phyloP scores from a whole-genome alignment of 2,888 invertebrate species.

The Drosophila cognata region DNA sequence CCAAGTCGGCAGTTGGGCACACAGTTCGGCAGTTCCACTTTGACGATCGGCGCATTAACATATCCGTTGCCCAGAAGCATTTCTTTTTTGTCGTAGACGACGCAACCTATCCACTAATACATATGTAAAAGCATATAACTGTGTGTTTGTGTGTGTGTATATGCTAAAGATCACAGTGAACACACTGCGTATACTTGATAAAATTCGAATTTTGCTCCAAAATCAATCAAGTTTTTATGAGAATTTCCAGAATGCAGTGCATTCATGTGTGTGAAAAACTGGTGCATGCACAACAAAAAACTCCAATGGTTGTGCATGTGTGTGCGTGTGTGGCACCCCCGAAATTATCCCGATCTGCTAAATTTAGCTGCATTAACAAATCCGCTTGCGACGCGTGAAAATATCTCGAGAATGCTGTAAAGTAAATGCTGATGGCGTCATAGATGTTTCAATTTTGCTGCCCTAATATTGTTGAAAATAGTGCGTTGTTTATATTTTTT shows the following conservation, averaged over 20 bases:
- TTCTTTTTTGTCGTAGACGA: conserved; percentile 19
- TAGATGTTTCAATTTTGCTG: conserved; percentile 52
- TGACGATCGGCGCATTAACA: conserved; percentile 83
- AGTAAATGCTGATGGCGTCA: conserved; percentile 40
- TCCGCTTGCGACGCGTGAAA: conserved; percentile 37
- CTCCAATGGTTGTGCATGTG: conserved; percentile 15
- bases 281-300: conserved; percentile 45
- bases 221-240: conserved; percentile 66
- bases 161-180: conserved; percentile 20
- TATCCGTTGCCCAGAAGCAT: conserved; percentile 81
- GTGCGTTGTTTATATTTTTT: not conserved
- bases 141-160: conserved; percentile 29
- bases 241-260: conserved; percentile 27
- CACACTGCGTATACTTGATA: conserved; percentile 61
- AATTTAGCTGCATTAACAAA: conserved; percentile 72
- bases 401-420: conserved; percentile 46
- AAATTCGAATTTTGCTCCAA: conserved; percentile 33
- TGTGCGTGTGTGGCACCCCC: conserved; percentile 28
- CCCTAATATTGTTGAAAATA: conserved; percentile 55
- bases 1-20: conserved; percentile 47
- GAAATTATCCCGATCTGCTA: conserved; percentile 54
- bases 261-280: conserved; percentile 28
- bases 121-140: conserved; percentile 17
- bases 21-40: conserved; percentile 77
- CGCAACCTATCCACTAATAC: conserved; percentile 16